Conservation (phyloP, 1,140 invertebrate species). For the Drosophila kurseongensis region DNA sequence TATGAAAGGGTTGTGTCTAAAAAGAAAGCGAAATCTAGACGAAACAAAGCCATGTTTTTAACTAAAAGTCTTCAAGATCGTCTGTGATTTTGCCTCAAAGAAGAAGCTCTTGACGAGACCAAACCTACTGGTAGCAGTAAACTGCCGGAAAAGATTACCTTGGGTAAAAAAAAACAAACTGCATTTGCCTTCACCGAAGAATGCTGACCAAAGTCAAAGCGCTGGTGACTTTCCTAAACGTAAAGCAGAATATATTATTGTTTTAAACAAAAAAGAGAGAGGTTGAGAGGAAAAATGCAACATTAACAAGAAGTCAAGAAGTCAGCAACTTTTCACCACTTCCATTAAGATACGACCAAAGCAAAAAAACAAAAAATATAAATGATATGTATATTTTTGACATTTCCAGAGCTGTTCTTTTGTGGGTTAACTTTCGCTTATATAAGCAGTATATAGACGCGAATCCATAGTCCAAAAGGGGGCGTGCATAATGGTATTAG, state of each 20-base stretch:
- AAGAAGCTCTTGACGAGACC: not conserved
- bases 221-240: constrained; percentile 43
- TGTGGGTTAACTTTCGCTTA: constrained; percentile 73
- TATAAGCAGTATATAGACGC: constrained; percentile 67
- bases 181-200: constrained; percentile 70
- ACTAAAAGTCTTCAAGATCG: constrained; percentile 8
- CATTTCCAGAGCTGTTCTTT: constrained; percentile 51
- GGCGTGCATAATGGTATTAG: constrained; percentile 73
- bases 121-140: constrained; percentile 12
- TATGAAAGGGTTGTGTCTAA: constrained; percentile 7
- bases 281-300: constrained; percentile 70
- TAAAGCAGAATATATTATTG: constrained; percentile 4
- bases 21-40: constrained; percentile 19
- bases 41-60: not conserved
- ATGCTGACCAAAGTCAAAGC: constrained; percentile 66
- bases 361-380: constrained; percentile 10
- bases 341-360: constrained; percentile 28
- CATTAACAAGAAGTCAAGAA: constrained; percentile 73
- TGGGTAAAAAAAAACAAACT: constrained; percentile 51
- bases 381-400: constrained; percentile 10
- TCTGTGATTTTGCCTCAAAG: constrained; percentile 26
- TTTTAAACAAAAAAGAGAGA: constrained; percentile 33
- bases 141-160: constrained; percentile 57
- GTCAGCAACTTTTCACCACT: constrained; percentile 69
- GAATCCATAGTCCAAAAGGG: constrained; percentile 7